Base-by-base conservation (phyloP, 2,888 invertebrate species). In the Bellardia bayeri region DNA sequence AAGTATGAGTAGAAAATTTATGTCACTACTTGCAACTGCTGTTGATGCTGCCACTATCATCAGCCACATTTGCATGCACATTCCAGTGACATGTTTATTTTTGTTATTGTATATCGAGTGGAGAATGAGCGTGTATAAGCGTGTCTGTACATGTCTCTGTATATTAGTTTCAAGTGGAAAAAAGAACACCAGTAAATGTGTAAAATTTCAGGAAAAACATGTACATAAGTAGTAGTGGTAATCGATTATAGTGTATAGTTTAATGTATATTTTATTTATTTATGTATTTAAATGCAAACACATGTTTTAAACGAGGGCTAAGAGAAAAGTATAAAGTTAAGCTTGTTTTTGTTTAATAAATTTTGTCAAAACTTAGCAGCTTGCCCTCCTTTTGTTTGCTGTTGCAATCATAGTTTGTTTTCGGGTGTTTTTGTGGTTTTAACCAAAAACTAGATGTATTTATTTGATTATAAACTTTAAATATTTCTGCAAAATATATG, bases 361-460 rank as follows among this genome's bases (percentile, higher is more conserved):
- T 5, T 0, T 9, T 8, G 4, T 23, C 1, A 23, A 16, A 56
- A 23, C 56, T 71, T 42, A 42, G 0, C 4, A 54, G 42, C 14
- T 8, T 30, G 11, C 16, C 61, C 40, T 76, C 75, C 8, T 23
- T 68, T 40, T 23, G 45, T 68, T 66, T 68, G 51, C 16, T 42
- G 13, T 54, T 54, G 71, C 76, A 54, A 79, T 79, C 45, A 54
- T 68, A 84, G 66, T 84, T 84, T 74, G 84, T 81, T 84, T 63
- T 82, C 69, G 74, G 82, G 58, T 75, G 78, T 82, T 66, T 87
- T 87, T 87, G 87, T 82, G 87, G 87, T 79, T 87, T 82, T 68
- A n/a, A 16, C 23, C 33, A 78, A 87, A 84, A 79, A 69, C 51
- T 76, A 69, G 37, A 40, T 83, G 61, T 40, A 76, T 76, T 71